Percentiles rank a stretch among this genome's conserved stretches.
Evolutionary conservation across 2,797 vertebrate species (phyloP).

Genomic region (Sebastolobus altivelis): DNA sequence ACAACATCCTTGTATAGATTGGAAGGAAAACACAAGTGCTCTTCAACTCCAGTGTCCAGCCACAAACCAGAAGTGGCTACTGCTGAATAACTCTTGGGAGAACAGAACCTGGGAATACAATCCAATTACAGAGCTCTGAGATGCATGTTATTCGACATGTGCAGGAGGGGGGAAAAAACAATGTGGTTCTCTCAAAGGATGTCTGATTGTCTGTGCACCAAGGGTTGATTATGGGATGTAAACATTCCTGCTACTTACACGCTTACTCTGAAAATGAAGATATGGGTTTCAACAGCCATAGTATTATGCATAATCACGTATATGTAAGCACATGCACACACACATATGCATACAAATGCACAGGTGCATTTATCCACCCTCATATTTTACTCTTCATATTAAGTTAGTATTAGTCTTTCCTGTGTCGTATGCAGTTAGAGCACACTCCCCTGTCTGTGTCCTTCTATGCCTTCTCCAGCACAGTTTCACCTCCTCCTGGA

Average conservation of each 20-base stretch:
- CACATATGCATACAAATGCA: background rate
- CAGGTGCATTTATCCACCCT: background rate
- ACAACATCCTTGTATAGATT: conserved; percentile 26
- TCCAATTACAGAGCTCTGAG: conserved; percentile 45
- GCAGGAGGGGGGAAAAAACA: conserved; percentile 1
- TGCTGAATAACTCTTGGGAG: conserved; percentile 36
- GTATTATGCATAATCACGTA: background rate
- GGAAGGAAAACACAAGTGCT: conserved; percentile 43
- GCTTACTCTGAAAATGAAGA: conserved; percentile 9
- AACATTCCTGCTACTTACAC: conserved; percentile 24
- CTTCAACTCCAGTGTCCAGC: conserved; percentile 37
- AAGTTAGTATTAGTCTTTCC: conserved; percentile 28
- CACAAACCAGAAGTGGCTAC: conserved; percentile 38
- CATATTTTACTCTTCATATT: conserved; percentile 57
- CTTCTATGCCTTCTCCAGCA: conserved; percentile 48
- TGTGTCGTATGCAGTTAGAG: conserved; percentile 15
- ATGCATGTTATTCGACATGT: conserved; percentile 28
- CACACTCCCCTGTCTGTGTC: conserved; percentile 5
- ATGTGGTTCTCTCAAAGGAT: background rate
- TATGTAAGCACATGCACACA: background rate
- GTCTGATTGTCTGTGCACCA: conserved; percentile 29
- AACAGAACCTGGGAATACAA: conserved; percentile 33
- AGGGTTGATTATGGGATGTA: conserved; percentile 19
- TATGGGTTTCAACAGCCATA: conserved; percentile 2
- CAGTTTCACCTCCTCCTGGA: conserved; percentile 70